phyloP scores from a whole-genome alignment of 2,113 vertebrate genomes.

The Gnathonemus longibarbis region DNA sequence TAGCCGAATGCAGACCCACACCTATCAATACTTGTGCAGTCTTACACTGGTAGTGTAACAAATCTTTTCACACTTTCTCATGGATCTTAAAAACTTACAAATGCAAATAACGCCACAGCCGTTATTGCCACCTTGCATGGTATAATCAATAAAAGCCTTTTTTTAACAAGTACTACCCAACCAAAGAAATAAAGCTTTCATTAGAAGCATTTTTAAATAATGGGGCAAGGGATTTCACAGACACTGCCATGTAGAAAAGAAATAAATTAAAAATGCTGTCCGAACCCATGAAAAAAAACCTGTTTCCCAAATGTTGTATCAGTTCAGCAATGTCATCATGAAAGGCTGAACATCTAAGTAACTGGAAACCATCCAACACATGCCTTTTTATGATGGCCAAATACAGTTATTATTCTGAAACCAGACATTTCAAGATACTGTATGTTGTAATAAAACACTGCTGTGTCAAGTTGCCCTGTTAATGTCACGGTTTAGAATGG shows the following conservation, averaged over 20 bases:
- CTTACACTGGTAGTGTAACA: background rate
- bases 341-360: background rate
- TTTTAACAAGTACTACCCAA: background rate
- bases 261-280: background rate
- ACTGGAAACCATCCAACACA: background rate
- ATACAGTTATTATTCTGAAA: background rate
- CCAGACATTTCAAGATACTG: background rate
- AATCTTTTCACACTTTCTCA: background rate
- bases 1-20: background rate
- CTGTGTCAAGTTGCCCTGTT: background rate
- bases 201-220: background rate
- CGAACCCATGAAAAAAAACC: background rate
- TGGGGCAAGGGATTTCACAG: background rate
- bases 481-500: background rate
- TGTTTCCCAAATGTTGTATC: background rate
- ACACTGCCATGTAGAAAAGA: background rate
- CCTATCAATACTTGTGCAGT: background rate
- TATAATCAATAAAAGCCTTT: background rate
- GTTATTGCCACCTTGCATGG: background rate
- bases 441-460: background rate
- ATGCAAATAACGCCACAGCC: background rate
- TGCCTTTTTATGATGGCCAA: background rate
- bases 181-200: background rate
- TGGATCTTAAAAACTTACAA: background rate
- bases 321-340: background rate